phyloP scores from a whole-genome alignment of 1,140 invertebrate species.

The Conus ventricosus region DNA sequence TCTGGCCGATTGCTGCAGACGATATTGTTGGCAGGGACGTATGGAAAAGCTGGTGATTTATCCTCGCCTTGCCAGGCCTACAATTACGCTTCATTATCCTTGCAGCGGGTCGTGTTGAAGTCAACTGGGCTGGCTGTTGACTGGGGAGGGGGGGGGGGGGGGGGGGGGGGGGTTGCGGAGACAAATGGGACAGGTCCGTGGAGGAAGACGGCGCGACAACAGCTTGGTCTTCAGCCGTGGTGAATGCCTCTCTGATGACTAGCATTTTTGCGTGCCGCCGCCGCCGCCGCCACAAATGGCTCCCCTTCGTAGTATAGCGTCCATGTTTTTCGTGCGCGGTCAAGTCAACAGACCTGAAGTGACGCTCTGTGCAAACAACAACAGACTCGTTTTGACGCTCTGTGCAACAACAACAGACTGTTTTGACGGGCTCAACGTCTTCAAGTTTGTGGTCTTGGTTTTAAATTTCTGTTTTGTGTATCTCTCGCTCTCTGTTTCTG shows the following conservation, averaged over 20 bases:
- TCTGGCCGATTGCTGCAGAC: conserved; percentile 1
- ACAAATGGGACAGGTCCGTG: not conserved
- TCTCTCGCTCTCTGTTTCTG: not conserved
- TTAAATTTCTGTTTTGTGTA: not conserved
- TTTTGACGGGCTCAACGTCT: not conserved
- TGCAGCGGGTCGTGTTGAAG: not conserved
- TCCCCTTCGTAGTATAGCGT: not conserved
- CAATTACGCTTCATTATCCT: conserved; percentile 13
- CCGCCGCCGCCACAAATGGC: not conserved
- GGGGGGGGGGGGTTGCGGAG: not conserved
- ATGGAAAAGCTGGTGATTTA: conserved; percentile 22
- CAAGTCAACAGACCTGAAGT: not conserved
- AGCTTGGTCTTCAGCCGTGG: not conserved
- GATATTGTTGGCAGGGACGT: conserved; percentile 12
- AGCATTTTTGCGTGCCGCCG: not conserved
- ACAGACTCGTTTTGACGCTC: not conserved
- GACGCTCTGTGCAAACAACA: not conserved
- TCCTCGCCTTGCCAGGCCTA: not conserved
- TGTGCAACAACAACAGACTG: not conserved
- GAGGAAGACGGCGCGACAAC: not conserved
- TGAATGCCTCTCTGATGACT: not conserved
- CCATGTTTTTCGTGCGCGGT: not conserved
- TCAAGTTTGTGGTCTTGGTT: not conserved
- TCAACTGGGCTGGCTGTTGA: not conserved
- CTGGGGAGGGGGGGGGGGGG: not conserved